Percentiles rank a stretch among this genome's conserved stretches.
These are phyloP conservation scores for Oscheius sp. DNA, from an alignment of 2,888 invertebrate genomes.

Conservation along the genomic window DNA sequence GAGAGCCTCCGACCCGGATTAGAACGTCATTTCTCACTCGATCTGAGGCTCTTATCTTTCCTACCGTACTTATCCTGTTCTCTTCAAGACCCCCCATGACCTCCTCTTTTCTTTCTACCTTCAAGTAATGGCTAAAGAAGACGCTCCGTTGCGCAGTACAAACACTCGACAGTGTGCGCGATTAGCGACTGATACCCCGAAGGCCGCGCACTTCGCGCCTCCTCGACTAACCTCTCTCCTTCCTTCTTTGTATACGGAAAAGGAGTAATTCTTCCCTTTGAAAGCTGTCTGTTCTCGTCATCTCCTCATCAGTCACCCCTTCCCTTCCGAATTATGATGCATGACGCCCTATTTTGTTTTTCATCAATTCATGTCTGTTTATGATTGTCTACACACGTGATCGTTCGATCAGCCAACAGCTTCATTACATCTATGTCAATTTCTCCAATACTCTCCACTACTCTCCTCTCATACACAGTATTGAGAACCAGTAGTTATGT, in stretches of 20 bases:
- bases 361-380: too few species aligned
- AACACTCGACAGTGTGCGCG: slow-evolving; percentile 25
- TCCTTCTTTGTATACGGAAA: not conserved
- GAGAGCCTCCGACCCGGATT: slow-evolving; percentile 5
- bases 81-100: not conserved
- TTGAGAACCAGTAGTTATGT: not conserved
- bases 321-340: too few species aligned
- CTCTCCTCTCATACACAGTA: not conserved
- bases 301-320: not conserved
- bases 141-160: not conserved
- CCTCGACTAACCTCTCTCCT: slow-evolving; percentile 12
- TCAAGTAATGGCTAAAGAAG: not conserved
- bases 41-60: not conserved
- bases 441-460: not conserved
- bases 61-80: not conserved
- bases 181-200: slow-evolving; percentile 29
- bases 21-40: not conserved
- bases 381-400: too few species aligned
- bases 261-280: not conserved
- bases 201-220: slow-evolving; percentile 9
- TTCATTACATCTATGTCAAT: too few species aligned
- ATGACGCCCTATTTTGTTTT: too few species aligned
- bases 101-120: not conserved
- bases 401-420: too few species aligned
- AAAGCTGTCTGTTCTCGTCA: not conserved